phyloP scores from a whole-genome alignment of 2,888 invertebrate species.

The Eupithecia subfuscata region DNA sequence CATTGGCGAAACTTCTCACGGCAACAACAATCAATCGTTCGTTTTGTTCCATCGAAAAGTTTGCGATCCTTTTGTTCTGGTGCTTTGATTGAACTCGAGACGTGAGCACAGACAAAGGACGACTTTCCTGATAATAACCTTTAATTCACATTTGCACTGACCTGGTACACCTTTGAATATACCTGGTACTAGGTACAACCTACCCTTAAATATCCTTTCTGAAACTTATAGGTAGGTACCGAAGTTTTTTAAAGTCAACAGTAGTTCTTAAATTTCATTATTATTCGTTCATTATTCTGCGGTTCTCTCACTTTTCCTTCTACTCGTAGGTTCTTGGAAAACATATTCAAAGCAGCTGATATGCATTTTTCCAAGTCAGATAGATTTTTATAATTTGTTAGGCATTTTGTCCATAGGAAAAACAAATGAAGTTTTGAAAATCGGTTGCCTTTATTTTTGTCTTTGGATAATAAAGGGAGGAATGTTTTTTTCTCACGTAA shows the following conservation, averaged over 20 bases:
- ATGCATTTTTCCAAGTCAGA: background rate
- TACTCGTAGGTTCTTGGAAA: background rate
- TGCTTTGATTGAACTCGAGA: constrained; percentile 28
- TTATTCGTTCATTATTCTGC: too few species aligned
- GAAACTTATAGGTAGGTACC: background rate
- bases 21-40: constrained; percentile 34
- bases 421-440: too few species aligned
- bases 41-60: constrained; percentile 29
- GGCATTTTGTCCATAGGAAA: background rate
- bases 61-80: constrained; percentile 35
- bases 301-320: background rate
- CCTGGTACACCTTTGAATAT: background rate
- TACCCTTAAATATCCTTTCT: background rate
- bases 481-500: background rate
- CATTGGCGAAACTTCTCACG: constrained; percentile 33
- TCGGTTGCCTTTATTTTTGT: too few species aligned
- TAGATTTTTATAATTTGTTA: background rate
- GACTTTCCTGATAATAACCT: constrained; percentile 15
- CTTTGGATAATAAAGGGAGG: background rate
- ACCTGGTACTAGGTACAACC: background rate
- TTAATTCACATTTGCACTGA: background rate
- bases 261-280: background rate
- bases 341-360: background rate
- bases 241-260: background rate
- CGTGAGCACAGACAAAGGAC: constrained; percentile 24